These are phyloP conservation scores for Digitonthophagus gazella DNA, from an alignment of 2,888 invertebrate species.

Conservation along the genomic window DNA sequence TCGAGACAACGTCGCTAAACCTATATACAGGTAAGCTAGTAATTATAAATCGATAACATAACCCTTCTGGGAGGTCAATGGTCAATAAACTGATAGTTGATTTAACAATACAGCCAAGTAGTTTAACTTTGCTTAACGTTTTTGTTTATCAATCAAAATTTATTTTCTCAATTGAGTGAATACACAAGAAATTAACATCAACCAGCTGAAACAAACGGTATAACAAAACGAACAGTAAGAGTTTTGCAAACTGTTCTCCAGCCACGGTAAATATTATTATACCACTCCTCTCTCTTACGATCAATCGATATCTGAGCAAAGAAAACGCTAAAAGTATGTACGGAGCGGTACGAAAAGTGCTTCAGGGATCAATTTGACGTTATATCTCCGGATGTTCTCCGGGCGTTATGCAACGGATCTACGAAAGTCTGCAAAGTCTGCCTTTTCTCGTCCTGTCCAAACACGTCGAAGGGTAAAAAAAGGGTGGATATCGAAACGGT, in stretches of 20 bases:
- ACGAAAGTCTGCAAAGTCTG: neutral
- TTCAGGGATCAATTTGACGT: conserved; percentile 9
- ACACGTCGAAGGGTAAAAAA: neutral
- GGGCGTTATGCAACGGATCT: neutral
- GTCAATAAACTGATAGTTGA: too few species aligned
- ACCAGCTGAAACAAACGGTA: neutral
- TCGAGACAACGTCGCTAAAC: conserved; percentile 80
- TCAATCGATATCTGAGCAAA: neutral
- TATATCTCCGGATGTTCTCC: conserved; percentile 1
- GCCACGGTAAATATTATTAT: neutral
- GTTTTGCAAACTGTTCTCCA: neutral
- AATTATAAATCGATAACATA: neutral
- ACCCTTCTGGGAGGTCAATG: too few species aligned
- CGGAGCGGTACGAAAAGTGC: neutral
- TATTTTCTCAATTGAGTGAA: too few species aligned
- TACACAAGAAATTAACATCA: too few species aligned
- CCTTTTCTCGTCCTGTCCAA: conserved; percentile 16
- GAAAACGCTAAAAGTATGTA: neutral
- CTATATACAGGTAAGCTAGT: conserved; percentile 78
- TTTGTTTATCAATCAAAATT: too few species aligned
- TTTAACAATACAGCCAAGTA: too few species aligned
- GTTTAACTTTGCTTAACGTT: too few species aligned
- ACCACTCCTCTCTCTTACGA: neutral
- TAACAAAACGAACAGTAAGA: neutral
- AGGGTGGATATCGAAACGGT: neutral